Percentiles rank a stretch among this genome's conserved stretches.
These are phyloP conservation scores for Ormyrus nitidulus DNA, from an alignment of 2,888 invertebrate genomes.

Conservation along the genomic window DNA sequence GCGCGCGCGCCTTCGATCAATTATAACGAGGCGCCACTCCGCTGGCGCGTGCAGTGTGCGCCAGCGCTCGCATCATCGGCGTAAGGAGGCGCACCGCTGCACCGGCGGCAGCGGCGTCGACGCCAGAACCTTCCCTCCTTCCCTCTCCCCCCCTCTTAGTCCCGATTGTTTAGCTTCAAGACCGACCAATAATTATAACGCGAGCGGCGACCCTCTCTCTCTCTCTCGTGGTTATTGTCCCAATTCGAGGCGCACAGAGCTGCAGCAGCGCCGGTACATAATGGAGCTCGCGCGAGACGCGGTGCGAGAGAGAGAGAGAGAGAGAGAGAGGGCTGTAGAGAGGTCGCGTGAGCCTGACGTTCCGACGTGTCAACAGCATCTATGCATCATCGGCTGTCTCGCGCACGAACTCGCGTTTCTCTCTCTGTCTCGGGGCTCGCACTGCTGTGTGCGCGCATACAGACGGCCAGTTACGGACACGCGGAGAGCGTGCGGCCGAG, in stretches of 20 bases:
- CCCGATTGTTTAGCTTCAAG: conserved; percentile 55
- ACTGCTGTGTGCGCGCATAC: conserved; percentile 32
- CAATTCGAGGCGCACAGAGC: conserved; percentile 60
- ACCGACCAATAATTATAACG: conserved; percentile 68
- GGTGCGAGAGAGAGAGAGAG: too few relatives aligned
- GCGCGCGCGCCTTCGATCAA: conserved; percentile 18
- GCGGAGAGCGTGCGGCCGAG: conserved; percentile 2
- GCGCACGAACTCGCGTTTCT: conserved; percentile 66
- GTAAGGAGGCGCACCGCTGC: conserved; percentile 1
- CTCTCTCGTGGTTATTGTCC: conserved; percentile 66
- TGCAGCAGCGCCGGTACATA: conserved; percentile 31
- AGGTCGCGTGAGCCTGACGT: conserved; percentile 74
- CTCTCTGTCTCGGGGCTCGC: neutral
- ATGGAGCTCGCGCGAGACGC: conserved; percentile 16
- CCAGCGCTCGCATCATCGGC: conserved; percentile 8
- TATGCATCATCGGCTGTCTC: conserved; percentile 74
- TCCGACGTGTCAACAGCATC: conserved; percentile 74
- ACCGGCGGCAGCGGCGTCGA: too few relatives aligned
- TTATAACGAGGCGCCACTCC: neutral
- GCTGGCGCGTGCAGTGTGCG: neutral
- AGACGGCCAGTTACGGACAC: conserved; percentile 39
- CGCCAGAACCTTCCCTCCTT: neutral
- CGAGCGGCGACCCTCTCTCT: conserved; percentile 60
- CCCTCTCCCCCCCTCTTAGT: conserved; percentile 17
- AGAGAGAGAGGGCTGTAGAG: conserved; percentile 60